Conservation (phyloP, 35 echinoderm and acorn worm genomes). For the Apostichopus californicus region DNA sequence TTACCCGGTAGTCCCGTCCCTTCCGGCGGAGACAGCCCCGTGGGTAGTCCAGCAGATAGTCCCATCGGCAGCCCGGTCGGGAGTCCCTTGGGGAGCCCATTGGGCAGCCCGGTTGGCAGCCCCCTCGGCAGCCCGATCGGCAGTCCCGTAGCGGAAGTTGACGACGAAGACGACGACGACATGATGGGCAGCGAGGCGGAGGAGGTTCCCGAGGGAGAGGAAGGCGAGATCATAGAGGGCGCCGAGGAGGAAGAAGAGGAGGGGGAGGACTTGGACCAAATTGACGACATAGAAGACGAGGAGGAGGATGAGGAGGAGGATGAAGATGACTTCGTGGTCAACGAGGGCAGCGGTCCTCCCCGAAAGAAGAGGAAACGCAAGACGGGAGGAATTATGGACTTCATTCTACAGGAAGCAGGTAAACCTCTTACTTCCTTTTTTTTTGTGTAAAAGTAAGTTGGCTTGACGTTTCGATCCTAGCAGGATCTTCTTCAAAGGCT, state of each 20-base stretch:
- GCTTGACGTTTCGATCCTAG: no score
- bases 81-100: conserved; percentile 36
- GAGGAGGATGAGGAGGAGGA: conserved; percentile 76
- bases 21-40: not conserved
- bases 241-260: conserved; percentile 68
- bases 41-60: conserved; percentile 22
- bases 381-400: conserved; percentile 55
- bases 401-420: conserved; percentile 96
- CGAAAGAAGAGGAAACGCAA: conserved; percentile 58
- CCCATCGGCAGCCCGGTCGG: conserved; percentile 3
- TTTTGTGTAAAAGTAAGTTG: no score
- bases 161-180: conserved; percentile 5
- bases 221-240: conserved; percentile 44
- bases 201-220: conserved; percentile 37
- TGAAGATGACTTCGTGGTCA: conserved; percentile 46
- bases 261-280: conserved; percentile 45
- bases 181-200: conserved; percentile 11
- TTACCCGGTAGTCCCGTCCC: not conserved
- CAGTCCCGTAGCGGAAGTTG: conserved; percentile 24
- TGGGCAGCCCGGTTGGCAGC: conserved; percentile 20
- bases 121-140: conserved; percentile 7
- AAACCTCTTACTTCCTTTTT: not conserved
- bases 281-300: conserved; percentile 30
- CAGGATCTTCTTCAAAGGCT: no score
- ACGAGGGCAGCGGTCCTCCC: not conserved